A percentile compares a stretch with the other conserved stretches of the same genome.
phyloP scores from a whole-genome alignment of 2,797 vertebrate genomes.

The Centroberyx gerrardi region DNA sequence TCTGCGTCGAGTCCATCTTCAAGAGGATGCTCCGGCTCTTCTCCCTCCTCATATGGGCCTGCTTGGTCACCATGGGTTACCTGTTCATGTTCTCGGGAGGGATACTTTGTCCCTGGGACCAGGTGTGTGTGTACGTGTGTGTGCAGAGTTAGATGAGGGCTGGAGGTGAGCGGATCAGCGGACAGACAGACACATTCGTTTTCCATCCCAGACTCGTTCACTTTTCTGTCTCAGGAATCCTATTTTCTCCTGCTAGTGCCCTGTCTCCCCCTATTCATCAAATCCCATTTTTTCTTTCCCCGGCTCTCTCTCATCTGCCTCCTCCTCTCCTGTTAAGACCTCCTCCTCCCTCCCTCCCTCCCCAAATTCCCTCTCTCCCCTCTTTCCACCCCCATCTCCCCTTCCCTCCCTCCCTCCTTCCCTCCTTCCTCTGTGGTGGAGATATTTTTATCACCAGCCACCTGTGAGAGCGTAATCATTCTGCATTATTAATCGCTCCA shows the following conservation, averaged over 20 bases:
- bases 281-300: conserved; percentile 63
- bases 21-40: conserved; percentile 96
- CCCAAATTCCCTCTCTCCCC: conserved; percentile 32
- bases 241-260: conserved; percentile 70
- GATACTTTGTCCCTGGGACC: conserved; percentile 97
- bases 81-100: conserved; percentile 98
- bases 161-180: conserved; percentile 72
- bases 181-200: conserved; percentile 74
- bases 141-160: conserved; percentile 65
- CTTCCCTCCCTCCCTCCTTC: conserved; percentile 15
- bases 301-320: conserved; percentile 53
- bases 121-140: conserved; percentile 83
- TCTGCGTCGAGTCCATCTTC: conserved; percentile 96
- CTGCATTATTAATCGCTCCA: conserved; percentile 76
- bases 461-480: conserved; percentile 78
- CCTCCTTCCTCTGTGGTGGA: conserved; percentile 30
- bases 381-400: conserved; percentile 3
- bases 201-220: conserved; percentile 60
- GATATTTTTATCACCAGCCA: conserved; percentile 78
- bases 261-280: conserved; percentile 74
- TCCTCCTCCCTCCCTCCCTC: not conserved
- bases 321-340: conserved; percentile 33
- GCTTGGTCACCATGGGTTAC: conserved; percentile 97
- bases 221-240: conserved; percentile 60
- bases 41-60: conserved; percentile 97